A percentile compares a stretch with the other conserved stretches of the same genome.
Conservation (phyloP, 2,888 invertebrate genomes). For the Rosalia funebris region DNA sequence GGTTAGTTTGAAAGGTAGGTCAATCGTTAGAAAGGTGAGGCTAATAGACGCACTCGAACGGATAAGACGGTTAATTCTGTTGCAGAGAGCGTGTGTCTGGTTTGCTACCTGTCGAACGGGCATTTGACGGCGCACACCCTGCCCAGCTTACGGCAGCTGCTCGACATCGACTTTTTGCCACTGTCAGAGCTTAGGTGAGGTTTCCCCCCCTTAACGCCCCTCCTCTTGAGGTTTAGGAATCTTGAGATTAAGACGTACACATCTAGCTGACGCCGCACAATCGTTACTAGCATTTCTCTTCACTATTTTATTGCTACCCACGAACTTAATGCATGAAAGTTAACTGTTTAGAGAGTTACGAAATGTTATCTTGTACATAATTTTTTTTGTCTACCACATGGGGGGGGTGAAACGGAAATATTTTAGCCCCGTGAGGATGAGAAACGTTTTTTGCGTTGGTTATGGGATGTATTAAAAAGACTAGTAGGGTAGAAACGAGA, state of each 20-base stretch:
- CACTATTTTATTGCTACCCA: constrained; percentile 36
- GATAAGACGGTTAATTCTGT: too few species aligned
- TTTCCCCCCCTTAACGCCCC: background rate
- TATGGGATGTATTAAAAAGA: too few species aligned
- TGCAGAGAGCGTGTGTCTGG: constrained; percentile 93
- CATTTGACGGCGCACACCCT: constrained; percentile 93
- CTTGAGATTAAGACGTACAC: constrained; percentile 30
- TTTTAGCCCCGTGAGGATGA: too few species aligned
- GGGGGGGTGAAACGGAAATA: too few species aligned
- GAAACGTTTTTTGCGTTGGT: too few species aligned
- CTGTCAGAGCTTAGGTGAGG: constrained; percentile 92
- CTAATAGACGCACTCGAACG: too few species aligned
- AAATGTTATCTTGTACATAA: background rate
- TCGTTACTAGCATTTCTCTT: constrained; percentile 50
- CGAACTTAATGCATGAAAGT: constrained; percentile 29
- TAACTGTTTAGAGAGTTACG: constrained; percentile 24
- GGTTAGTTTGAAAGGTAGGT: constrained; percentile 86
- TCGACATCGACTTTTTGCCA: constrained; percentile 94
- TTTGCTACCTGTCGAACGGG: constrained; percentile 94
- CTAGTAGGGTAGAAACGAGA: too few species aligned
- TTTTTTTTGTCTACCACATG: too few species aligned
- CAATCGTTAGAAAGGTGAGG: too few species aligned
- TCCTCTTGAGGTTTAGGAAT: constrained; percentile 6
- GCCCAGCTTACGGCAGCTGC: constrained; percentile 91
- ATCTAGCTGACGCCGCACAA: constrained; percentile 52